These are phyloP conservation scores for Stictocephala bisonia DNA, from an alignment of 2,888 invertebrate genomes.

Conservation along the genomic window DNA sequence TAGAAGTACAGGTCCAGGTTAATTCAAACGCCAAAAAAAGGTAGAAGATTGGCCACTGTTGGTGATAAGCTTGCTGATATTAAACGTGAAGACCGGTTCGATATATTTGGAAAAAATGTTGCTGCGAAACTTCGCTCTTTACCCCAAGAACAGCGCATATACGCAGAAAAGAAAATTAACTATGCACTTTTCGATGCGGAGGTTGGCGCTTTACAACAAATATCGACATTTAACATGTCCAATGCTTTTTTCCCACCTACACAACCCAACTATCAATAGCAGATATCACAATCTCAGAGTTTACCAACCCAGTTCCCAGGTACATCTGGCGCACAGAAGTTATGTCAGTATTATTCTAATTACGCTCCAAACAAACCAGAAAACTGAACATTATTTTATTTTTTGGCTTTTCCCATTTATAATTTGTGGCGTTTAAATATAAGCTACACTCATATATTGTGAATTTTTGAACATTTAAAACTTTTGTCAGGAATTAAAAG, in stretches of 20 bases:
- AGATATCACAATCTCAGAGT: neutral
- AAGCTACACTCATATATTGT: conserved; percentile 1
- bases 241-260: conserved; percentile 24
- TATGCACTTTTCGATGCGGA: conserved; percentile 45
- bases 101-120: conserved; percentile 46
- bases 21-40: conserved; percentile 19
- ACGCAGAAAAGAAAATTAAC: conserved; percentile 45
- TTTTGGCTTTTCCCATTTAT: conserved; percentile 17
- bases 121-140: conserved; percentile 48
- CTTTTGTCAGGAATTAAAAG: conserved; percentile 1
- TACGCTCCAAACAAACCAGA: conserved; percentile 22
- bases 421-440: neutral
- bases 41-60: conserved; percentile 31
- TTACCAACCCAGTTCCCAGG: conserved; percentile 5
- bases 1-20: too few relatives aligned
- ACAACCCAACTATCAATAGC: conserved; percentile 27
- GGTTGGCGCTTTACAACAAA: conserved; percentile 26
- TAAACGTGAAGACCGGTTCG: conserved; percentile 32
- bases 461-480: neutral
- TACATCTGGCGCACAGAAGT: conserved; percentile 1
- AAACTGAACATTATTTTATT: conserved; percentile 27
- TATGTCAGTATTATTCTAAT: conserved; percentile 20
- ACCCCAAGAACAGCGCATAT: conserved; percentile 38
- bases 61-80: conserved; percentile 22
- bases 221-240: conserved; percentile 16